Conservation (phyloP, 2,797 vertebrate species). For the Sebastes glaucus region DNA sequence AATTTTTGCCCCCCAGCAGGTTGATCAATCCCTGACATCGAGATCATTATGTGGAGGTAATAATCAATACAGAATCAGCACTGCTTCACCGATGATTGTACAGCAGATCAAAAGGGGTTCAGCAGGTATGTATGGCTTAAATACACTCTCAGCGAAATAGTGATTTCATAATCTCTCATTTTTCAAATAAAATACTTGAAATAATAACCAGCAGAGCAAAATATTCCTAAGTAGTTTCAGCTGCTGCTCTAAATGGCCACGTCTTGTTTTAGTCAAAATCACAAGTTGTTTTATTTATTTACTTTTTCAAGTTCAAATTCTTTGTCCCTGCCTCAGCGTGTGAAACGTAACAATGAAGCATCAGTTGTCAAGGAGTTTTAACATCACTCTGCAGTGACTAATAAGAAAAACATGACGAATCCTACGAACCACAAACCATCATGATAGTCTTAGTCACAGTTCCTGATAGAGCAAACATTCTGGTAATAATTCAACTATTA, state of each 20-base stretch:
- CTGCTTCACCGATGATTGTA: not conserved
- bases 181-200: constrained; percentile 16
- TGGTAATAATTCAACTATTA: constrained; percentile 40
- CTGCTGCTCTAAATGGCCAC: constrained; percentile 7
- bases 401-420: constrained; percentile 35
- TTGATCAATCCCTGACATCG: not conserved
- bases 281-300: constrained; percentile 1
- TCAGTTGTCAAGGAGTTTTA: constrained; percentile 31
- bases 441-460: constrained; percentile 7
- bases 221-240: constrained; percentile 16
- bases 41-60: not conserved
- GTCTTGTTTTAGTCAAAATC: constrained; percentile 20
- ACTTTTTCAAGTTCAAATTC: not conserved
- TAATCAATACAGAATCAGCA: not conserved
- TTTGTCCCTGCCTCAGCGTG: not conserved
- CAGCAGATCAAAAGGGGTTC: not conserved
- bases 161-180: constrained; percentile 18
- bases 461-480: constrained; percentile 30
- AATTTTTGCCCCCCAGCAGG: too few species aligned
- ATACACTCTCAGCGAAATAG: not conserved
- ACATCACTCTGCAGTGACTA: constrained; percentile 35
- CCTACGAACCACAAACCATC: constrained; percentile 17
- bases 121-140: not conserved
- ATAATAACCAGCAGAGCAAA: not conserved
- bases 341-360: not conserved